Conservation (phyloP, 1,140 invertebrate genomes). For the Rhopalosiphum padi region DNA sequence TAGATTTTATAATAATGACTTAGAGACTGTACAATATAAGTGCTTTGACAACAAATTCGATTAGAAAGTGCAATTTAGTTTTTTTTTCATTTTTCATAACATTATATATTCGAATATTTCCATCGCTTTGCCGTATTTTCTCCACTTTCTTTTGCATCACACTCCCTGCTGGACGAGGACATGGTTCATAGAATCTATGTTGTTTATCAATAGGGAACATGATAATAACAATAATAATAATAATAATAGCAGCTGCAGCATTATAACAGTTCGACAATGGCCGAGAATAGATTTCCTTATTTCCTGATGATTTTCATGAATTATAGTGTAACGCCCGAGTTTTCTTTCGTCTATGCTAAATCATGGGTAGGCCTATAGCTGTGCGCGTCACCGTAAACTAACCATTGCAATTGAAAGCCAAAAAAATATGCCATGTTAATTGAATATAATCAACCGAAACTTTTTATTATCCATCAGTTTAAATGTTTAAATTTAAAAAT, state of each 20-base stretch:
- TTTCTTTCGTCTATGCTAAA: conserved; percentile 49
- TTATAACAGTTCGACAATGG: not conserved
- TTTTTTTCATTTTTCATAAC: conserved; percentile 17
- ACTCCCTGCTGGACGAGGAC: not conserved
- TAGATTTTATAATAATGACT: not conserved
- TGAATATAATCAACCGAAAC: not conserved
- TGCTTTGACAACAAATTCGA: conserved; percentile 28
- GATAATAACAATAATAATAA: conserved; percentile 17
- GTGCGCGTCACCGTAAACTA: conserved; percentile 1
- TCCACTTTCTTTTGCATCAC: conserved; percentile 42
- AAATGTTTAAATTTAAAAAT: not conserved
- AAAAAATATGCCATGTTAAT: conserved; percentile 37
- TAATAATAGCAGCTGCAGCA: not conserved
- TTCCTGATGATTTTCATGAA: conserved; percentile 52
- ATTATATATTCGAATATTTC: conserved; percentile 5
- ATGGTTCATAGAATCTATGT: conserved; percentile 49
- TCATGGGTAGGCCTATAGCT: conserved; percentile 27
- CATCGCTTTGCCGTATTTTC: conserved; percentile 24
- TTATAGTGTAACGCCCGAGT: conserved; percentile 42
- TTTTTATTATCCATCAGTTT: not conserved
- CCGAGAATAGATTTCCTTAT: conserved; percentile 45
- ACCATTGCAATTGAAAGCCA: conserved; percentile 28
- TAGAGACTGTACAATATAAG: not conserved
- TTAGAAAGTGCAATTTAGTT: conserved; percentile 43
- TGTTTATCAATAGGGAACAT: conserved; percentile 52